These are phyloP conservation scores for Ceriagrion tenellum DNA, from an alignment of 2,888 invertebrate species.

Conservation along the genomic window DNA sequence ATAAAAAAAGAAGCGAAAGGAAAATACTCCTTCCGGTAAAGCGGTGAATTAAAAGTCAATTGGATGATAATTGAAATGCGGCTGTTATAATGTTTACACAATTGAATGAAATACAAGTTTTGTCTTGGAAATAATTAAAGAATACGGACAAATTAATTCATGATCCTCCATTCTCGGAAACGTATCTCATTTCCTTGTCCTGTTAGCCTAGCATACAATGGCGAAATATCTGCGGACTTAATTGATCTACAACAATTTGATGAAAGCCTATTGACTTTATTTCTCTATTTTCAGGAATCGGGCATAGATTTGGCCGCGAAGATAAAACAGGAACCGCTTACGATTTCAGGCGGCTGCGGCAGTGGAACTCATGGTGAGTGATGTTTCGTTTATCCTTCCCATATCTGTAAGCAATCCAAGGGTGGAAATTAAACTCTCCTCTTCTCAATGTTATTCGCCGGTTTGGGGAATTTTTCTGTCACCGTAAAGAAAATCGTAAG, in stretches of 20 bases:
- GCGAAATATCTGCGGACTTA: background rate
- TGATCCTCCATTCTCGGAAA: too few species aligned
- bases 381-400: background rate
- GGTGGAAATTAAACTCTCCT: background rate
- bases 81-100: too few species aligned
- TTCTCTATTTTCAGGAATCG: background rate
- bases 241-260: background rate
- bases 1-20: too few species aligned
- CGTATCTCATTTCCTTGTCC: background rate
- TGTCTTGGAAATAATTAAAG: too few species aligned
- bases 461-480: too few species aligned
- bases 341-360: background rate
- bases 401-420: background rate
- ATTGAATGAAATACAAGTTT: too few species aligned
- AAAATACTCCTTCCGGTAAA: too few species aligned
- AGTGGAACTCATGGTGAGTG: slow-evolving; percentile 24
- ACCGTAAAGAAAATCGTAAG: too few species aligned
- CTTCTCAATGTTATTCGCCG: background rate
- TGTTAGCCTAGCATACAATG: background rate
- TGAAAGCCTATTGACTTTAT: background rate
- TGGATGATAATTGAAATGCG: too few species aligned
- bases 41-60: too few species aligned
- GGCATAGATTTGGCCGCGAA: slow-evolving; percentile 35
- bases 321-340: slow-evolving; percentile 38
- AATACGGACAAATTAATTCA: too few species aligned